Base-by-base conservation (phyloP, 2,113 vertebrate species). In the Mungos mungo region DNA sequence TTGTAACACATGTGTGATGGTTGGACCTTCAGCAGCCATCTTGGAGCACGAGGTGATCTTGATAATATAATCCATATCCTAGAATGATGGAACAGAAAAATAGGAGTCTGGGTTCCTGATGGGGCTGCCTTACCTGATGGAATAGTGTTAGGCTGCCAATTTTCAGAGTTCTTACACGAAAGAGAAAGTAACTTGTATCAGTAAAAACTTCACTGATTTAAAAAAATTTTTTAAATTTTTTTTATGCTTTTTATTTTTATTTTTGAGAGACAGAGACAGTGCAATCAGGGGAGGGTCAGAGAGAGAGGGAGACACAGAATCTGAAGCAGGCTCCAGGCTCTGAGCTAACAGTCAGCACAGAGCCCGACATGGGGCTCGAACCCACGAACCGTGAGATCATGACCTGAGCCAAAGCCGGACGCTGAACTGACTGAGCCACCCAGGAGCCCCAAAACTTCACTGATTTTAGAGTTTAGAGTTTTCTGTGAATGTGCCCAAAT, bases 381-480 rank as follows among this genome's bases (percentile, higher is more conserved):
- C 0, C 41, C 41, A 41, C 41, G 5, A 41, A 41, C 41, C 41
- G 41, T 41, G 41, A 41, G 41, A 41, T 41, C 41, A 41, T 41
- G 41, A 41, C 41, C 41, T 41, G 41, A 41, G 41, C 41, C 41
- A 41, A 41, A 41, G 41, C 41, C 5, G 5, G 41, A 41, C 5
- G 41, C 41, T 41, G 41, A 41, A 41, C 41, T 41, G 41, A 41
- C 41, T 41, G 41, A 41, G 41, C 41, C 41, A 41, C 41, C 5
- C 41, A 41, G 41, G 41, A 0, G 41, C 41, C 41, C 41, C 41
- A 50, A 77, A 54, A 15, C 57, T 68, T 82, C 23, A 91, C 12
- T 92, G 77, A 69, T 88, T 90, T 76, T 84, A 84, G 41, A 50
- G 54, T 84, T 92, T 95, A 84, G 41, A 50, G 54, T 84, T 92